Conservation (phyloP, 2,888 invertebrate species). For the Mechanitis messenoides region DNA sequence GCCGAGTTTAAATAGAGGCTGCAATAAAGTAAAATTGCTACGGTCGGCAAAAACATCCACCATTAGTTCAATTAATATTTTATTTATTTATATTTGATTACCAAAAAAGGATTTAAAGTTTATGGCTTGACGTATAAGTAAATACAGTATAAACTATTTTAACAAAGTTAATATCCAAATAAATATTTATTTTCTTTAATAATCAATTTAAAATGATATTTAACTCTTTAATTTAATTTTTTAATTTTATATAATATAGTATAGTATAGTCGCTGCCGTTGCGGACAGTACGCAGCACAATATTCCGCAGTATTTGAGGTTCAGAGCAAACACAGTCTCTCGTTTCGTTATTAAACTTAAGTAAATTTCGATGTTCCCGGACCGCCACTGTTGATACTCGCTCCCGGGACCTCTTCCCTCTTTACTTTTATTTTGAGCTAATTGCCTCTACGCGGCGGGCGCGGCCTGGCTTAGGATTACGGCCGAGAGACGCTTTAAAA, state of each 20-base stretch:
- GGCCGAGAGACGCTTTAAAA: slow-evolving; percentile 8
- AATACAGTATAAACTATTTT: too few relatives aligned
- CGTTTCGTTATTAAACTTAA: slow-evolving; percentile 74
- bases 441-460: slow-evolving; percentile 13
- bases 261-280: slow-evolving; percentile 1
- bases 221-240: too few relatives aligned
- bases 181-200: too few relatives aligned
- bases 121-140: too few relatives aligned
- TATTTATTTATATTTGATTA: too few relatives aligned
- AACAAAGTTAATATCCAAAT: too few relatives aligned
- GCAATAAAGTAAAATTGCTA: slow-evolving; percentile 52
- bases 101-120: too few relatives aligned
- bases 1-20: slow-evolving; percentile 48
- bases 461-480: slow-evolving; percentile 14
- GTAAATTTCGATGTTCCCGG: slow-evolving; percentile 74
- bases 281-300: slow-evolving; percentile 37
- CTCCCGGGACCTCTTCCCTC: slow-evolving; percentile 20
- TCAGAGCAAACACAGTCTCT: slow-evolving; percentile 69
- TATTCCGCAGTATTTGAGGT: slow-evolving; percentile 61
- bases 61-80: background rate
- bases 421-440: slow-evolving; percentile 27
- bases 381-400: slow-evolving; percentile 54
- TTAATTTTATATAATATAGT: background rate
- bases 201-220: too few relatives aligned
- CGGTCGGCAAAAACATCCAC: slow-evolving; percentile 18